Evolutionary conservation across 2,888 invertebrate genomes (phyloP), one percentile per base, ranked within the genome.

Genomic region (Calliopum simillimum): DNA sequence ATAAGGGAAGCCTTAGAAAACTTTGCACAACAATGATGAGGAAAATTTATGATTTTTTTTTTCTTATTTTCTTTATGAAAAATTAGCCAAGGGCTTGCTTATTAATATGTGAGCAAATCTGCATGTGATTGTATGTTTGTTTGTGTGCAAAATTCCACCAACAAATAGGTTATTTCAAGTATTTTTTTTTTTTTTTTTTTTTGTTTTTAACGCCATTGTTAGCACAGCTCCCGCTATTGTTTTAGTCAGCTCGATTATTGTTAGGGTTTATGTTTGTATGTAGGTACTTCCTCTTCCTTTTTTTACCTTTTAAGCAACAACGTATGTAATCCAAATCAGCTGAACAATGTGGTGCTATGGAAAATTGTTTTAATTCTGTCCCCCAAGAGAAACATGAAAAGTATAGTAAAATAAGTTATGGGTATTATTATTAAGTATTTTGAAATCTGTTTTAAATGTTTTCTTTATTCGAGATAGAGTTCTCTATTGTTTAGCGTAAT

Each of bases 221-320:
- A 76, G 76, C 69, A 75, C 70, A 74, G 71, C 74, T 66, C 67
- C 41, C n/a, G 53, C 64, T 65, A 43, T 56, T 66, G 55, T 66
- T 23, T 66, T 66, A 66, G 65, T 56, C 44, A 66, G 25, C 14
- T 62, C 5, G 16, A 16, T 46, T 25, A 44, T 44, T 53, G 55
- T 55, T 66, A 56, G 16, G 46, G 21, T 62, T 53, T 41, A 14
- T 51, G 8, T 49, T 46, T 19, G 14, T 33, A 41, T 44, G 19
- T 46, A 12, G 14, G 41, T 33, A 41, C 21, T 53, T 33, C n/a
- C 33, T 33, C 8, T 2, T n/a, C 23, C 14, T 16, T 8, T 25
- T 23, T 72, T 85, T 86, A 86, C 86, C 86, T 86, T 86, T 86
- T 70, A 86, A 76, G 79, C 84, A 86, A 79, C 83, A 84, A 80